A percentile compares a stretch with the other conserved stretches of the same genome.
These are phyloP conservation scores for Cryptops parisi DNA, from an alignment of 2,888 invertebrate genomes.

Conservation along the genomic window DNA sequence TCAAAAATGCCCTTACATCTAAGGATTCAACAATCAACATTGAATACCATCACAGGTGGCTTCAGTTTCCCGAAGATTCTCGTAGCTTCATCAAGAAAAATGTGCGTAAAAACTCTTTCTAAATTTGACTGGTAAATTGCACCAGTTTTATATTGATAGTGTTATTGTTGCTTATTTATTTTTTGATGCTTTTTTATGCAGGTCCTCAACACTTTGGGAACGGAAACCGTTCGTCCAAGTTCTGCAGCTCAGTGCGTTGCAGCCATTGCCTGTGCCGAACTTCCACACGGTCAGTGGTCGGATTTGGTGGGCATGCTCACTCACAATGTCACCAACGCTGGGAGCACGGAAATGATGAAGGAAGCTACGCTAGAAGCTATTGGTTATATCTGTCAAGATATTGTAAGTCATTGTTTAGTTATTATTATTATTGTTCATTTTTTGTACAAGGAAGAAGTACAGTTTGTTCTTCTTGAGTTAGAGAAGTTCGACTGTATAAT, in stretches of 20 bases:
- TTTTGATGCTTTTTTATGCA: constrained; percentile 32
- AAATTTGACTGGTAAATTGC: not conserved
- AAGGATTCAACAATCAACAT: constrained; percentile 71
- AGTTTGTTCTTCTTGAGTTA: not conserved
- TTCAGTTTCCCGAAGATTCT: constrained; percentile 71
- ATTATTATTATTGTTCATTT: no score
- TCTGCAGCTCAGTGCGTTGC: constrained; percentile 99
- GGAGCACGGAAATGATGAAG: constrained; percentile 80
- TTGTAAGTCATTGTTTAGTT: constrained; percentile 36
- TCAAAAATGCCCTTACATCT: constrained; percentile 94
- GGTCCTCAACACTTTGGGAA: constrained; percentile 87
- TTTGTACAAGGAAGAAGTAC: no score
- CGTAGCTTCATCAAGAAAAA: constrained; percentile 85
- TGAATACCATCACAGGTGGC: constrained; percentile 85
- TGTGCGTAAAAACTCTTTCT: constrained; percentile 43
- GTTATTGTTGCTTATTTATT: no score
- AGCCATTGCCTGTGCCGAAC: constrained; percentile 91
- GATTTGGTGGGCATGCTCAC: constrained; percentile 76
- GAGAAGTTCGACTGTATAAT: not conserved
- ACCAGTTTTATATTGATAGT: not conserved
- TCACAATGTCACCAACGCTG: constrained; percentile 59
- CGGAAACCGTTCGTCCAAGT: constrained; percentile 87
- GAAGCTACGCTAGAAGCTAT: constrained; percentile 96
- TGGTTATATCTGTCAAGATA: constrained; percentile 98
- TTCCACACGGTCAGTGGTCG: constrained; percentile 83